Percentiles rank a stretch among this genome's conserved stretches.
These are phyloP conservation scores for Takifugu ocellatus DNA, from an alignment of 2,797 vertebrate genomes.

Conservation along the genomic window DNA sequence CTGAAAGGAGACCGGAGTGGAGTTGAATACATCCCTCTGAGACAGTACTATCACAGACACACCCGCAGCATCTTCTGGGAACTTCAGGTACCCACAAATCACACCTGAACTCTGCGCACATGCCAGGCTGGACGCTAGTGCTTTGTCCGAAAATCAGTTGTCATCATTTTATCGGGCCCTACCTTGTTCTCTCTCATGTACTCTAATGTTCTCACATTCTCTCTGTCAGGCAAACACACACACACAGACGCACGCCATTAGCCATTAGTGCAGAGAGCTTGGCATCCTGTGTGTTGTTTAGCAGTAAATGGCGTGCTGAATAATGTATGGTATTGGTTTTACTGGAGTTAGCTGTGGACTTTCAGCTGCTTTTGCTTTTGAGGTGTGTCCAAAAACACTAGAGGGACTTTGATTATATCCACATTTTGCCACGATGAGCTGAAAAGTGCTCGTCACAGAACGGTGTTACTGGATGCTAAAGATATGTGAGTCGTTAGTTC, in stretches of 20 bases:
- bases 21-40: constrained; percentile 90
- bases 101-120: not conserved
- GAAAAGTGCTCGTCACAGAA: not conserved
- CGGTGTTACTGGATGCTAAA: no score
- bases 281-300: constrained; percentile 52
- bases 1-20: constrained; percentile 74
- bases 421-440: not conserved
- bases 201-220: constrained; percentile 16
- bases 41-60: constrained; percentile 97
- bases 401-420: constrained; percentile 7
- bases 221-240: constrained; percentile 10
- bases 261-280: constrained; percentile 68
- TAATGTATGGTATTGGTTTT: constrained; percentile 65
- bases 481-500: no score
- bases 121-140: not conserved
- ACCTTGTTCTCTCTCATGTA: constrained; percentile 30
- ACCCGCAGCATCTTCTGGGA: constrained; percentile 99
- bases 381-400: constrained; percentile 13
- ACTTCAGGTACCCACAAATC: constrained; percentile 78
- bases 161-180: constrained; percentile 30
- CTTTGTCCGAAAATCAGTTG: constrained; percentile 19
- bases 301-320: constrained; percentile 68
- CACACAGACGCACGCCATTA: constrained; percentile 45
- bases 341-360: constrained; percentile 12
- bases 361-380: constrained; percentile 12